Conservation (phyloP, 2,797 vertebrate species). For the Phaenicophaeus curvirostris region DNA sequence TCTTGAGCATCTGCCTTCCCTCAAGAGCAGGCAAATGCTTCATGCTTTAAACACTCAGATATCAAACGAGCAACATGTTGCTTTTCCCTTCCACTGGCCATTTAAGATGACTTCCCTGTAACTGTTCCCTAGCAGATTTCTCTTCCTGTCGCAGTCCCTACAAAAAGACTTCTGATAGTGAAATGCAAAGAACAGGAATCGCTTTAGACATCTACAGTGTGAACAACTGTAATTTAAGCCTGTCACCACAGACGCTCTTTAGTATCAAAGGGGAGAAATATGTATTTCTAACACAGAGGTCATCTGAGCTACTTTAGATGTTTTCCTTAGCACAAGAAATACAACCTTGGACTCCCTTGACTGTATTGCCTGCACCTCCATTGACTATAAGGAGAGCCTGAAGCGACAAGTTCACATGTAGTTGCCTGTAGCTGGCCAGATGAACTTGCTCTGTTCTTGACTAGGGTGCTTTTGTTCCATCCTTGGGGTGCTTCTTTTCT, state of each 20-base stretch:
- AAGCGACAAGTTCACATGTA: neutral
- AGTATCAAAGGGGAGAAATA: neutral
- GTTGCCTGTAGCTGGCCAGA: neutral
- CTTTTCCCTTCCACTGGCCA: neutral
- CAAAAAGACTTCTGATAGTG: neutral
- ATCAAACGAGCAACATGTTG: neutral
- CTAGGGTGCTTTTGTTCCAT: neutral
- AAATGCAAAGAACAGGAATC: neutral
- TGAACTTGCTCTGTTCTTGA: neutral
- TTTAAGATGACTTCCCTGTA: neutral
- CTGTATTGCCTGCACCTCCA: neutral
- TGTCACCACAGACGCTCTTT: neutral
- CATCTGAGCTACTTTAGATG: neutral
- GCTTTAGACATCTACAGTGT: neutral
- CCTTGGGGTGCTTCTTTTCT: neutral
- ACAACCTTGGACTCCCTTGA: neutral
- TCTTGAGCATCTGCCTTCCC: neutral
- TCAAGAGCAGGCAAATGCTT: neutral
- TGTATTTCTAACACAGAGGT: accelerated
- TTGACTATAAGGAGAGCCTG: neutral
- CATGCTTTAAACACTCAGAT: accelerated
- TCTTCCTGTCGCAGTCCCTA: neutral
- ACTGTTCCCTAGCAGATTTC: neutral
- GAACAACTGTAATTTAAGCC: neutral
- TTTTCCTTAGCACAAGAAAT: neutral